Evolutionary conservation across 92 coral and sea anemone species (phyloP).

Genomic region (Desmophyllum pertusum): DNA sequence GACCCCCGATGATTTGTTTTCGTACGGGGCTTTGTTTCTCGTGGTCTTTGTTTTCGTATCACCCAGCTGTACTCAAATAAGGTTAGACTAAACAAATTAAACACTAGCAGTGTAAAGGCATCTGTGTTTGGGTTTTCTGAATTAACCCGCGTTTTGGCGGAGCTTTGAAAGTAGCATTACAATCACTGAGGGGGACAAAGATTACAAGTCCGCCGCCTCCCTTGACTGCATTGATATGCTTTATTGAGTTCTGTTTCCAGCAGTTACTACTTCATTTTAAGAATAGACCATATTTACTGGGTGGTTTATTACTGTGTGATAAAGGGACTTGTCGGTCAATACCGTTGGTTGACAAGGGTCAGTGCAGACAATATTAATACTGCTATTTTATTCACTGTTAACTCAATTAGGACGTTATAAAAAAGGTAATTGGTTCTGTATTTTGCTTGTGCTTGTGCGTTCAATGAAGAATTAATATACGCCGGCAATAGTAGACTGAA

Average conservation of each 20-base stretch:
- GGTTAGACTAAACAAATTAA: not conserved
- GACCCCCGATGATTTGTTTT: constrained; percentile 27
- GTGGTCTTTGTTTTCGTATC: not conserved
- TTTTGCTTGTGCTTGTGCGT: not conserved
- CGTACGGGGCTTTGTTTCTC: not conserved
- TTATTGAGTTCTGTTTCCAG: not conserved
- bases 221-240: not conserved
- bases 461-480: not conserved
- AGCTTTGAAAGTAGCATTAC: not conserved
- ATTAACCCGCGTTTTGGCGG: not conserved
- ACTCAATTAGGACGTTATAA: not conserved
- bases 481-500: not conserved
- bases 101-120: not conserved
- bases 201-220: not conserved
- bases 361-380: not conserved
- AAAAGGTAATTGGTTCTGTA: not conserved
- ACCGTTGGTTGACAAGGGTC: not conserved
- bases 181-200: constrained; percentile 4
- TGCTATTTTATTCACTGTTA: not conserved
- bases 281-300: no score
- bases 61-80: constrained; percentile 9
- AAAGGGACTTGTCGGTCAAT: not conserved
- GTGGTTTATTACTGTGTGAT: not conserved
- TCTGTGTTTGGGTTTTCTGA: constrained; percentile 3
- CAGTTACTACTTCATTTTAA: no score